Percentiles rank a stretch among this genome's conserved stretches.
phyloP scores from a whole-genome alignment of 2,888 invertebrate species.

The Eupithecia subfuscata region DNA sequence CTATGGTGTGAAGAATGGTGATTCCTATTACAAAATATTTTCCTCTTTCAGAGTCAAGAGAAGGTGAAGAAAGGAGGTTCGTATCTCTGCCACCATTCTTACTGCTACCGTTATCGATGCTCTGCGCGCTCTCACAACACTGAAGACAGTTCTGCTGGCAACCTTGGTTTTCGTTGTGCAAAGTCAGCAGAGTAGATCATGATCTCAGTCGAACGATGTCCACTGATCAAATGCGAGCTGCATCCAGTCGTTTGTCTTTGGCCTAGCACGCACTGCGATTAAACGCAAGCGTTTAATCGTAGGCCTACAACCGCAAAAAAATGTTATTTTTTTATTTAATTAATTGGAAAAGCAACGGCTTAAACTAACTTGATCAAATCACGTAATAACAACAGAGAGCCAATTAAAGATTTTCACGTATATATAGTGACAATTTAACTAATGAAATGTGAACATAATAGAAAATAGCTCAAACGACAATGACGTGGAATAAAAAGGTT shows the following conservation, averaged over 20 bases:
- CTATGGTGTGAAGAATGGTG: not conserved
- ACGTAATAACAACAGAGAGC: too few relatives aligned
- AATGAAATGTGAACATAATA: too few relatives aligned
- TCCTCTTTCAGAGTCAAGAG: conserved; percentile 81
- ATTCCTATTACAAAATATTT: not conserved
- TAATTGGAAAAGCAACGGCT: too few relatives aligned
- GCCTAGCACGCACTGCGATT: too few relatives aligned
- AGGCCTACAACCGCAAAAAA: too few relatives aligned
- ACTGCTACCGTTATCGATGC: conserved; percentile 97
- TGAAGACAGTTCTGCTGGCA: conserved; percentile 95
- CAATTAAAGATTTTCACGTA: too few relatives aligned
- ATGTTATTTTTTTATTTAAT: too few relatives aligned
- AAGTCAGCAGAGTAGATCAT: conserved; percentile 56
- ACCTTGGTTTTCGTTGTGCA: conserved; percentile 97
- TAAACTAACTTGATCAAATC: too few relatives aligned
- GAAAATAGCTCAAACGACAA: too few relatives aligned
- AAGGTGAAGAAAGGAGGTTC: conserved; percentile 99
- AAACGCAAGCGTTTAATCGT: too few relatives aligned
- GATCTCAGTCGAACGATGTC: not conserved
- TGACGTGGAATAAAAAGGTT: too few relatives aligned
- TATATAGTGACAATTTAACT: too few relatives aligned
- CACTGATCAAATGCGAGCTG: not conserved
- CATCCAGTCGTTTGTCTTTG: not conserved
- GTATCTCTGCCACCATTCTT: conserved; percentile 94
- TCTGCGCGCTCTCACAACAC: conserved; percentile 97